A percentile compares a stretch with the other conserved stretches of the same genome.
Conservation (phyloP, 2,113 vertebrate species). For the Shinisaurus crocodilurus region DNA sequence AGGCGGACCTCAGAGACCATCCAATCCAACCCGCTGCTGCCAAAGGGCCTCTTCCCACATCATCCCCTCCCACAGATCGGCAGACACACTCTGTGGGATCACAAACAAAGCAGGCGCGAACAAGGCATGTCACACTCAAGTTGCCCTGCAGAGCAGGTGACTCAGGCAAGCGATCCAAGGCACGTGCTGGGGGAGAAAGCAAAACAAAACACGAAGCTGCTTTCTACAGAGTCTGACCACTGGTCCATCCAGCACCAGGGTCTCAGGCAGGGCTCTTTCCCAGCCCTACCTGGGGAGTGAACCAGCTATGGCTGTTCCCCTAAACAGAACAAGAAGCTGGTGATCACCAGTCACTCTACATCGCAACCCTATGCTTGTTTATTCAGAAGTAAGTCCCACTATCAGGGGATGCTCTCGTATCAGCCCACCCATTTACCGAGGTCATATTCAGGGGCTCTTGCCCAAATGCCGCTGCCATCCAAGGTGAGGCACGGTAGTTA, state of each 20-base stretch:
- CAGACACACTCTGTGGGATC: background rate
- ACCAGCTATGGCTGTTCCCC: no score
- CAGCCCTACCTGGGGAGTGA: background rate
- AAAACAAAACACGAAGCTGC: background rate
- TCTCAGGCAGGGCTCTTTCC: background rate
- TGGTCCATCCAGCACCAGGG: background rate
- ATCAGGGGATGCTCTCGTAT: no score
- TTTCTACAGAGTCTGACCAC: no score
- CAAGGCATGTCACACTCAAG: background rate
- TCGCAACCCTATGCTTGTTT: no score
- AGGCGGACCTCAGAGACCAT: background rate
- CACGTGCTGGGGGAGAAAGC: background rate
- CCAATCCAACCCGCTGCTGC: background rate
- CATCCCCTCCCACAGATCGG: background rate
- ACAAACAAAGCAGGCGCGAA: background rate
- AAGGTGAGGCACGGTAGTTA: no score
- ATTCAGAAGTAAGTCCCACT: no score
- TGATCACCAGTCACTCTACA: no score
- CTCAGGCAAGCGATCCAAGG: background rate
- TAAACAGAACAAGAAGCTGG: no score
- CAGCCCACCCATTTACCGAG: no score
- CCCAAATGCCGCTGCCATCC: no score
- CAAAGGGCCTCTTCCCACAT: background rate
- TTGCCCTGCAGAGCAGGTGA: background rate
- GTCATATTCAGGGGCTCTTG: no score